phyloP scores from a whole-genome alignment of 2,888 invertebrate species.

The Incurvaria masculella region DNA sequence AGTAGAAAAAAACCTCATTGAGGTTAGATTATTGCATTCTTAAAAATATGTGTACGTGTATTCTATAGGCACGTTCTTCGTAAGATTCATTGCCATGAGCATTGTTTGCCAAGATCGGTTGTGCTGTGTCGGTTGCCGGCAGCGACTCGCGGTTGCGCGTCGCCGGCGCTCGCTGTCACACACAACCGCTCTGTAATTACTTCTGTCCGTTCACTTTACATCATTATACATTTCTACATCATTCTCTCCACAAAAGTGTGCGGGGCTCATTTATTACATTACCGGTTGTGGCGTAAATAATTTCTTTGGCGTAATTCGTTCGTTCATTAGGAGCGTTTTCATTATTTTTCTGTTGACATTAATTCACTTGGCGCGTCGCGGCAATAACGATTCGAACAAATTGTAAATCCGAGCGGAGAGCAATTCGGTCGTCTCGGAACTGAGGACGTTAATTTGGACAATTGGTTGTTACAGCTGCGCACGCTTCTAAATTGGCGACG shows the following conservation, averaged over 20 bases:
- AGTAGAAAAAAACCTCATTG: too few relatives aligned
- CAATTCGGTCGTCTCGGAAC: background rate
- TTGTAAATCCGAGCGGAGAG: background rate
- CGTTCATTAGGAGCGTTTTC: slow-evolving; percentile 45
- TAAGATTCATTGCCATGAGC: too few relatives aligned
- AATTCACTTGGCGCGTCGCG: background rate
- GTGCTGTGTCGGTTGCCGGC: background rate
- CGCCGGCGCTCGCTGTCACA: slow-evolving; percentile 19
- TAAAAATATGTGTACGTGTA: too few relatives aligned
- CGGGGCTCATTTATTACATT: slow-evolving; percentile 22
- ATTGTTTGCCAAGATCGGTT: too few relatives aligned
- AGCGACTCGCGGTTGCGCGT: background rate
- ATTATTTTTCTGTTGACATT: background rate
- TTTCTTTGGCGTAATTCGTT: slow-evolving; percentile 34
- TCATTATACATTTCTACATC: slow-evolving; percentile 49
- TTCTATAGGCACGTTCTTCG: too few relatives aligned
- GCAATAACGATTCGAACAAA: background rate
- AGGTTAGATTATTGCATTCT: too few relatives aligned
- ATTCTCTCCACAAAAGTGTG: slow-evolving; percentile 36
- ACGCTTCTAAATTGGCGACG: background rate
- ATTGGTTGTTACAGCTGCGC: background rate
- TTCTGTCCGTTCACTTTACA: slow-evolving; percentile 50
- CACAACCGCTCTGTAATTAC: slow-evolving; percentile 34
- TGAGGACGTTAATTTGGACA: background rate
- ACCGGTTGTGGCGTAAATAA: slow-evolving; percentile 50